Evolutionary conservation across 1,140 invertebrate species (phyloP).

Genomic region (Trichonephila clavipes): DNA sequence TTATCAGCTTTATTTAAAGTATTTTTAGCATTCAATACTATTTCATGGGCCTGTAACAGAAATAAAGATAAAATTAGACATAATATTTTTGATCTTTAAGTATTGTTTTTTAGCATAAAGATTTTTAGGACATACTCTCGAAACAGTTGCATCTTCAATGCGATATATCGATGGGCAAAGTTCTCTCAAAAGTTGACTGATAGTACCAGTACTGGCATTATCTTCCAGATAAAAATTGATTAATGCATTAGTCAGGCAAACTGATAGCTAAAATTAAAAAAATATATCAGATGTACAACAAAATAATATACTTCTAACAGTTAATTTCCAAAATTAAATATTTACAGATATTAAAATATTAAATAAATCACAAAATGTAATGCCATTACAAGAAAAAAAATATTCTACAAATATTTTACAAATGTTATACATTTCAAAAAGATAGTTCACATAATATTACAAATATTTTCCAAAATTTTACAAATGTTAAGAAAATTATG

Average conservation of each 20-base stretch:
- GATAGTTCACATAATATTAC: too few relatives aligned
- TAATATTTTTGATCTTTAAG: slow-evolving; percentile 31
- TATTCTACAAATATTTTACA: too few relatives aligned
- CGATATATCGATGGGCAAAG: slow-evolving; percentile 96
- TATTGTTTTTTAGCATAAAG: background rate
- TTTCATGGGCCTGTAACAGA: slow-evolving; percentile 88
- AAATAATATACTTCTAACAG: background rate
- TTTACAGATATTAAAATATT: too few relatives aligned
- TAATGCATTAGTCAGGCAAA: slow-evolving; percentile 81
- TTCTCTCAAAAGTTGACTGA: slow-evolving; percentile 92
- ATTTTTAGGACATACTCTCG: slow-evolving; percentile 86
- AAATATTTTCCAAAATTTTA: too few relatives aligned
- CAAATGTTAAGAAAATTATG: too few relatives aligned
- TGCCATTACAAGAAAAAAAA: too few relatives aligned
- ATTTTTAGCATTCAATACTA: slow-evolving; percentile 89
- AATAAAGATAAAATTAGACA: background rate
- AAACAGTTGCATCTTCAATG: slow-evolving; percentile 96
- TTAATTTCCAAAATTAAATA: too few relatives aligned
- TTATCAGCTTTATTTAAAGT: slow-evolving; percentile 85
- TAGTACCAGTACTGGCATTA: slow-evolving; percentile 95
- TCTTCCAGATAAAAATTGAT: slow-evolving; percentile 91
- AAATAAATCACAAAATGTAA: too few relatives aligned
- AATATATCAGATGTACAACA: background rate
- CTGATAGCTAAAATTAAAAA: slow-evolving; percentile 79
- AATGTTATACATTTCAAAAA: too few relatives aligned